Conservation (phyloP, 2,113 vertebrate genomes). For the Aptenodytes forsteri region DNA sequence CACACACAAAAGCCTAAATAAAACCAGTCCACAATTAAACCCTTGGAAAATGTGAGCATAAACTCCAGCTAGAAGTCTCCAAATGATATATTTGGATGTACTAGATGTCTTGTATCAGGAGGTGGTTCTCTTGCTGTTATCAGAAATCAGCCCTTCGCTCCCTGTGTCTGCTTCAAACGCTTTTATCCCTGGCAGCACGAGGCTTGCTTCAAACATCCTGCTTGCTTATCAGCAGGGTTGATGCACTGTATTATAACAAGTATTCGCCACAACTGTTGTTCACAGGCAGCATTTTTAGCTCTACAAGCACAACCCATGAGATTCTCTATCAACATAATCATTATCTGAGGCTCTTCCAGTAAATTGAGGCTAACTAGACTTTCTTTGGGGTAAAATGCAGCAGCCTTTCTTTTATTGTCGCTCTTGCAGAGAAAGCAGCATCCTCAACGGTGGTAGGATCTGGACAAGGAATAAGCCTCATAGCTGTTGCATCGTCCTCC, state of each 20-base stretch:
- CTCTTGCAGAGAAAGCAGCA: neutral
- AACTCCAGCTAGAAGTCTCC: neutral
- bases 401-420: neutral
- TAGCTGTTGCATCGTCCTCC: neutral
- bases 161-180: neutral
- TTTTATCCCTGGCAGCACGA: constrained; percentile 5
- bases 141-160: neutral
- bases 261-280: constrained; percentile 4
- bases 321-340: neutral
- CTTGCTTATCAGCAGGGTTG: constrained; percentile 30
- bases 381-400: neutral
- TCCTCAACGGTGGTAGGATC: neutral
- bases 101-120: neutral
- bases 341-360: neutral
- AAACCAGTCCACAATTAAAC: neutral
- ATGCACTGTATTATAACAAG: constrained; percentile 21
- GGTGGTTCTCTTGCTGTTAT: constrained; percentile 20
- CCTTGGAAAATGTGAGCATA: neutral
- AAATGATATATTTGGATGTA: constrained; percentile 26
- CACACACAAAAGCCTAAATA: neutral
- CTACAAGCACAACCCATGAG: neutral
- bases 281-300: constrained; percentile 37
- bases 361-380: constrained; percentile 28
- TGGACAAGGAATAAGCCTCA: neutral
- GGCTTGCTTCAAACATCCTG: constrained; percentile 27